Conservation (phyloP, 2,797 vertebrate species). For the Enteromius viviparus region DNA sequence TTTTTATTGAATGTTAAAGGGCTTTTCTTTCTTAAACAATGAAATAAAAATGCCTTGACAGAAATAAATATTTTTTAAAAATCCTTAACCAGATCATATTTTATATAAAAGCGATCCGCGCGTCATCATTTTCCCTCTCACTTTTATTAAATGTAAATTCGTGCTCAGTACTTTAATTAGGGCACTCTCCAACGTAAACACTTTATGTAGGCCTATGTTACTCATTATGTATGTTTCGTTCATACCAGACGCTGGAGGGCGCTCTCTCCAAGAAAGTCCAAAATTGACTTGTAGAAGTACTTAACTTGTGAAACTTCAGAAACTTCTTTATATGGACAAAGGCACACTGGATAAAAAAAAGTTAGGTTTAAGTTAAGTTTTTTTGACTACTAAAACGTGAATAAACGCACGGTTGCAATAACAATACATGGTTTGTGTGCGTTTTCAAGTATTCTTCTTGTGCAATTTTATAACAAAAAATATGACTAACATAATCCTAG, state of each 20-base stretch:
- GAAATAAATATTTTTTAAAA: not conserved
- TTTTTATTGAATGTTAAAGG: not conserved
- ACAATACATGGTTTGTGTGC: not conserved
- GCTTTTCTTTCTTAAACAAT: not conserved
- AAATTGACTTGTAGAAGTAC: not conserved
- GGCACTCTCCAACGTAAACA: not conserved
- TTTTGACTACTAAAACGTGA: not conserved
- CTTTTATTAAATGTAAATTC: not conserved
- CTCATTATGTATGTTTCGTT: not conserved
- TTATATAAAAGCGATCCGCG: not conserved
- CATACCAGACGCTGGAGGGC: not conserved
- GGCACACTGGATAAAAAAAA: not conserved
- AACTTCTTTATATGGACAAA: not conserved
- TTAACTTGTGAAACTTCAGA: not conserved
- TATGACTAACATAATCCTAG: not conserved
- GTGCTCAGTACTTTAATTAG: not conserved
- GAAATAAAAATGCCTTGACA: conserved; percentile 7
- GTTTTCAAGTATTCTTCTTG: not conserved
- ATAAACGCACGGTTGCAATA: not conserved
- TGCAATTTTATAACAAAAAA: not conserved
- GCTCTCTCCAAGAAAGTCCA: not conserved
- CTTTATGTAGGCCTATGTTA: too few species aligned
- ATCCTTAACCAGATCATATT: conserved; percentile 67
- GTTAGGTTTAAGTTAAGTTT: too few species aligned
- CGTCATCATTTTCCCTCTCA: not conserved